Evolutionary conservation across 2,888 invertebrate genomes (phyloP), one percentile per base, ranked within the genome.

Genomic region (Tinea trinotella): DNA sequence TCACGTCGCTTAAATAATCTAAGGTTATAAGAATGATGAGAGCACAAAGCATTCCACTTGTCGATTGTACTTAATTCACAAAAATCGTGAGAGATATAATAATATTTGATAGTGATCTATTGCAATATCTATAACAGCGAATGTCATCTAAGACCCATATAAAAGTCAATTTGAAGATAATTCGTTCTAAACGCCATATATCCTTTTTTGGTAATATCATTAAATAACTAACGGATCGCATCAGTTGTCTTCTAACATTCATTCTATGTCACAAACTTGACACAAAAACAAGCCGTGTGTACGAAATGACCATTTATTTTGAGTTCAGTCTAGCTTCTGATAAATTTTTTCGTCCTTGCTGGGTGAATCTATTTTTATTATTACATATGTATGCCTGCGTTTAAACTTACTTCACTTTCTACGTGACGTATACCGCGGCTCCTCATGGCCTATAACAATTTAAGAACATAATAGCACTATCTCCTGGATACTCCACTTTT

Each of bases 201-300:
- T 22, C 50, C 50, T 50, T 50, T 50, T 50, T 24, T 15, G 24
- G 22, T 24, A 15, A 46, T 24, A 50, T 50, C 24, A 24, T 24
- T 24, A 50, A 50, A 24, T 24, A 20, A 15, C 20, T 50, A 22
- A 50, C 50, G 50, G 50, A 46, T n/a, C 13, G 2, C 50, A 24
- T 24, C 50, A 50, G n/a, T n/a, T n/a, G 50, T 50, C 22, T 50
- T 50, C 3, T 15, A 50, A 50, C 24, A 50, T 50, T 13, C 20
- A 22, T 24, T n/a, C 24, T 24, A 24, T 24, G 50, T 24, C 50
- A 24, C 24, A 9, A 24, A 24, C 46, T 48, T 50, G 50, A 50
- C 50, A 50, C 50, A 50, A 50, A 50, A 50, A 50, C 50, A 19
- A n/a, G 3, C 24, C n/a, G 48, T 48, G 17, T 48, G 48, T 48